Evolutionary conservation across 2,113 vertebrate genomes (phyloP).

Genomic region (Marmota monax): DNA sequence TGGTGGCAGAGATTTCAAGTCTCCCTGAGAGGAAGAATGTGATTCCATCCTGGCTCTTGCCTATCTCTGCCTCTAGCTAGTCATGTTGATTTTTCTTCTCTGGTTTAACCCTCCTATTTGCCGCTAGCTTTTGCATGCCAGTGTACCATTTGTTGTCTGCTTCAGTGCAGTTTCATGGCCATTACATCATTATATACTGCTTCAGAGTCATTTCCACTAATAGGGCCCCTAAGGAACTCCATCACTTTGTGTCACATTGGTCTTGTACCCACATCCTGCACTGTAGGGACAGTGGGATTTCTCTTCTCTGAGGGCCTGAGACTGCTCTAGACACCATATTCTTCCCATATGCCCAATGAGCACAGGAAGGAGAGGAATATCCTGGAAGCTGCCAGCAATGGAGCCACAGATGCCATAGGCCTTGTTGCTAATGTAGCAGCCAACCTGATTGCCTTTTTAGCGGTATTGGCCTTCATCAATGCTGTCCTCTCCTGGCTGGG

Average conservation of each 20-base stretch:
- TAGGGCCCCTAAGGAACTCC: not conserved
- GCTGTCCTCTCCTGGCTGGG: constrained; percentile 92
- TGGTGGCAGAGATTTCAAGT: not conserved
- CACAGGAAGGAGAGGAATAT: constrained; percentile 93
- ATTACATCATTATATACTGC: not conserved
- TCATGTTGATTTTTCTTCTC: not conserved
- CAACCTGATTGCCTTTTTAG: constrained; percentile 95
- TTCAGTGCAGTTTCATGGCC: not conserved
- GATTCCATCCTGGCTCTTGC: not conserved
- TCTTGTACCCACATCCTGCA: not conserved
- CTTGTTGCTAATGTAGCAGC: constrained; percentile 94
- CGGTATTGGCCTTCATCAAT: constrained; percentile 94
- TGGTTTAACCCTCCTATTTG: not conserved
- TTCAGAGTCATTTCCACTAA: constrained; percentile 1
- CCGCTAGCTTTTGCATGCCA: not conserved
- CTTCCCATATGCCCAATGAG: not conserved
- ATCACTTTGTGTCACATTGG: not conserved
- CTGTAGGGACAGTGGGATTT: not conserved
- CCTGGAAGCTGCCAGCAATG: constrained; percentile 94
- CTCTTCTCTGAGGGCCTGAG: constrained; percentile 3
- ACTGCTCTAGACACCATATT: not conserved
- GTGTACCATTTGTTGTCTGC: not conserved
- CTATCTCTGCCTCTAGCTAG: not conserved
- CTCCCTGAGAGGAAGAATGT: not conserved
- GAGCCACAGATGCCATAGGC: constrained; percentile 91